Evolutionary conservation across 2,113 vertebrate genomes (phyloP).

Genomic region (Thamnaconus septentrionalis): DNA sequence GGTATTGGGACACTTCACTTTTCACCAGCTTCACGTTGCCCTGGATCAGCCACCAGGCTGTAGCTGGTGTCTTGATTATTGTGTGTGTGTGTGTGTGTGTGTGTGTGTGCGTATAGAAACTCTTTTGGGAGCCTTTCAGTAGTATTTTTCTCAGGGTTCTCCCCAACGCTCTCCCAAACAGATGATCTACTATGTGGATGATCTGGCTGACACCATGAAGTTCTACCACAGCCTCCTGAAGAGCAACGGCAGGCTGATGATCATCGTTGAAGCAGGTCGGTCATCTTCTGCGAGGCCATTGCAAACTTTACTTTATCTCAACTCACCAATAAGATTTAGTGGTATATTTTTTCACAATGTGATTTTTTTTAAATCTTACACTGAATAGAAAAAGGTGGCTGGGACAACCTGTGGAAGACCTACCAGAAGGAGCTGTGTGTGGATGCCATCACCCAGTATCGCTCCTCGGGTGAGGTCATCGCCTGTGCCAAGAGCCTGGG

Average conservation of each 20-base stretch:
- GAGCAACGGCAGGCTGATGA: constrained; percentile 75
- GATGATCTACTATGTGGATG: constrained; percentile 79
- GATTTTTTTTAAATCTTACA: background rate
- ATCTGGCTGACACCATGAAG: constrained; percentile 68
- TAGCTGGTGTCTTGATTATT: too few species aligned
- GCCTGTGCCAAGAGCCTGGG: constrained; percentile 46
- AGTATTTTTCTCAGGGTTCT: background rate
- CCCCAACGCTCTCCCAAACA: constrained; percentile 23
- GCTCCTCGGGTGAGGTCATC: constrained; percentile 54
- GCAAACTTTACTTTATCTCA: too few species aligned
- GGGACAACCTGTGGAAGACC: constrained; percentile 65
- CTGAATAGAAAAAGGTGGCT: constrained; percentile 45
- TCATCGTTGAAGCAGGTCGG: constrained; percentile 74
- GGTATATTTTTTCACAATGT: too few species aligned
- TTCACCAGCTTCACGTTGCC: background rate
- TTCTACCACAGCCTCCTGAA: constrained; percentile 78
- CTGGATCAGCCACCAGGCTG: background rate
- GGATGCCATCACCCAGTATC: constrained; percentile 34
- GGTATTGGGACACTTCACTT: constrained; percentile 64
- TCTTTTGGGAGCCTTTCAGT: too few species aligned
- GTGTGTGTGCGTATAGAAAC: too few species aligned
- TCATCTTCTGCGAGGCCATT: too few species aligned
- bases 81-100: too few species aligned
- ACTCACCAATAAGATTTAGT: too few species aligned
- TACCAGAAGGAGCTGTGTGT: constrained; percentile 53